These are phyloP conservation scores for Rhingia rostrata DNA, from an alignment of 2,888 invertebrate species.

Conservation along the genomic window DNA sequence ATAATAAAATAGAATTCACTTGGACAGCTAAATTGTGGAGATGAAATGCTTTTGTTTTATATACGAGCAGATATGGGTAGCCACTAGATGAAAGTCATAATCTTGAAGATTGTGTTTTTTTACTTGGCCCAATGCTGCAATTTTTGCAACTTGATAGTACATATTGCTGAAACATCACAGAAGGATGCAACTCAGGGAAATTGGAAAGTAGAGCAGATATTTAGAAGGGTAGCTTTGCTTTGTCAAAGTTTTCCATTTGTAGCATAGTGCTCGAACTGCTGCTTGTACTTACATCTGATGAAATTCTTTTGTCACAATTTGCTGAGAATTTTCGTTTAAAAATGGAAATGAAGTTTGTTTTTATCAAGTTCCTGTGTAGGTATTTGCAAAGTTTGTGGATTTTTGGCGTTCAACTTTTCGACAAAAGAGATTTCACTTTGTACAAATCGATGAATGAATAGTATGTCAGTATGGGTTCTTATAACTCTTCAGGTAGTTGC, in stretches of 20 bases:
- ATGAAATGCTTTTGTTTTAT: conserved; percentile 26
- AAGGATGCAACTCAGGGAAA: conserved; percentile 16
- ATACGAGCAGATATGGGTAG: conserved; percentile 18
- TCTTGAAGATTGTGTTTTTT: conserved; percentile 32
- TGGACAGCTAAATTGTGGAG: conserved; percentile 41
- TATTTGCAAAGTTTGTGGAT: conserved; percentile 48
- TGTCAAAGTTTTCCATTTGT: conserved; percentile 50
- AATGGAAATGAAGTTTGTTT: conserved; percentile 59
- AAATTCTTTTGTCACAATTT: conserved; percentile 65
- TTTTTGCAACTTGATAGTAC: conserved; percentile 30
- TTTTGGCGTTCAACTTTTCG: conserved; percentile 41
- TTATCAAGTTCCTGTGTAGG: conserved; percentile 13
- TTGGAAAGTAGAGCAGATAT: conserved; percentile 60
- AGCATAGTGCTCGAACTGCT: conserved; percentile 44
- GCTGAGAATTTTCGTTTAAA: conserved; percentile 36
- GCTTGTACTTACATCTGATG: conserved; percentile 65
- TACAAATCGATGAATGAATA: no score
- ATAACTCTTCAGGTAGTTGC: no score
- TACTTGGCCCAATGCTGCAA: conserved; percentile 4
- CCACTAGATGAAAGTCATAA: conserved; percentile 50
- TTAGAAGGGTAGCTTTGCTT: conserved; percentile 56
- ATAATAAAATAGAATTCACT: conserved; percentile 54
- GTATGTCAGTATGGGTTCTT: no score
- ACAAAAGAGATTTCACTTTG: not conserved
- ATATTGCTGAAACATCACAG: conserved; percentile 13